phyloP scores from a whole-genome alignment of 2,888 invertebrate species.

The Sphinx pinastri region DNA sequence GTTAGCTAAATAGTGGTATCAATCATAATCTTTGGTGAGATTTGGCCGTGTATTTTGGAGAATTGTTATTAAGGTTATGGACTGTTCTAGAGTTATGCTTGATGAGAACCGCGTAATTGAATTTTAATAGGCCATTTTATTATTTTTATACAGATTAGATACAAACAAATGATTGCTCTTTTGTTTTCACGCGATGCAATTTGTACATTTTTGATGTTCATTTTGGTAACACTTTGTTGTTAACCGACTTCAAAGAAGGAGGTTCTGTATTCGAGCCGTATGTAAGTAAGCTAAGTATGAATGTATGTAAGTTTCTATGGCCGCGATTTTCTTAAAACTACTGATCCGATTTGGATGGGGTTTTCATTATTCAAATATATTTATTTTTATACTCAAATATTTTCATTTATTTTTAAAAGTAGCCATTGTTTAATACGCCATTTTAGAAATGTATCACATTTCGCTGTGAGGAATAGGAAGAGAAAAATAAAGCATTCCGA shows the following conservation, averaged over 20 bases:
- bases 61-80: slow-evolving; percentile 62
- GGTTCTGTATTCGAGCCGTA: too few species aligned
- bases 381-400: not conserved
- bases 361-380: too few species aligned
- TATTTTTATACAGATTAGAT: slow-evolving; percentile 37
- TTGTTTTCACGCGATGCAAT: slow-evolving; percentile 20
- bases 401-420: too few species aligned
- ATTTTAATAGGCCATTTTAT: slow-evolving; percentile 60
- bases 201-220: not conserved
- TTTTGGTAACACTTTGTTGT: not conserved
- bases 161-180: slow-evolving; percentile 18
- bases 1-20: slow-evolving; percentile 70
- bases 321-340: too few species aligned
- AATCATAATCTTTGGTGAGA: slow-evolving; percentile 68
- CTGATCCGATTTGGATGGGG: too few species aligned
- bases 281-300: too few species aligned
- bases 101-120: slow-evolving; percentile 55
- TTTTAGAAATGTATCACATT: not conserved
- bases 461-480: not conserved
- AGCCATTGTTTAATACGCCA: not conserved
- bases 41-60: slow-evolving; percentile 62
- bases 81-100: slow-evolving; percentile 43
- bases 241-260: too few species aligned
- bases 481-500: not conserved
- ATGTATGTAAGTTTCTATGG: too few species aligned